Conservation (phyloP, 2,113 vertebrate species). For the Callaeas wilsoni region DNA sequence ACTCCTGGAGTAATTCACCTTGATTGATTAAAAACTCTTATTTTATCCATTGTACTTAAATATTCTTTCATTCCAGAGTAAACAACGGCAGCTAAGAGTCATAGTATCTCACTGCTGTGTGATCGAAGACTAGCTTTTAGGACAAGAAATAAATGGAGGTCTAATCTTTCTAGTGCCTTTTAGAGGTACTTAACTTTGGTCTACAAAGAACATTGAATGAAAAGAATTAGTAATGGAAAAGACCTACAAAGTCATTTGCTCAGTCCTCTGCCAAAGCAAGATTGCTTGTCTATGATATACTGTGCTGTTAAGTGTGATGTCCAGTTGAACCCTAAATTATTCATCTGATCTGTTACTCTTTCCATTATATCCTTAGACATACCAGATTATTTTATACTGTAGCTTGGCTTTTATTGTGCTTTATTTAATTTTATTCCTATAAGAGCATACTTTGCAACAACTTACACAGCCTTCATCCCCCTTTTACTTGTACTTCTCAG, state of each 20-base stretch:
- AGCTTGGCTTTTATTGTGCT: background rate
- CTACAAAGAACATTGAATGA: background rate
- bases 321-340: background rate
- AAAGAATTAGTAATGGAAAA: conserved; percentile 29
- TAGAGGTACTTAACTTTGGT: conserved; percentile 33
- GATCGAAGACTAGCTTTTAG: conserved; percentile 38
- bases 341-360: background rate
- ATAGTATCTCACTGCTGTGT: background rate
- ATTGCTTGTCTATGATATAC: background rate
- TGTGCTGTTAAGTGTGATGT: background rate
- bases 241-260: background rate
- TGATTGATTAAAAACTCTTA: conserved; percentile 39
- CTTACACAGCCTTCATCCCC: background rate
- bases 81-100: background rate
- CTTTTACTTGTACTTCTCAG: background rate
- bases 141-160: conserved; percentile 31
- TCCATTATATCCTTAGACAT: background rate
- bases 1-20: background rate
- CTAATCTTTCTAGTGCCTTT: conserved; percentile 32
- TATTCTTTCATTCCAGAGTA: background rate
- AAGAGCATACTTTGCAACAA: background rate
- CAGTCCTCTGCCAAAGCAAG: background rate
- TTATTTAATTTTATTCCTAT: background rate
- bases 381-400: background rate
- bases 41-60: conserved; percentile 24